phyloP scores from a whole-genome alignment of 2,113 vertebrate species.

The Neolamprologus modestus region DNA sequence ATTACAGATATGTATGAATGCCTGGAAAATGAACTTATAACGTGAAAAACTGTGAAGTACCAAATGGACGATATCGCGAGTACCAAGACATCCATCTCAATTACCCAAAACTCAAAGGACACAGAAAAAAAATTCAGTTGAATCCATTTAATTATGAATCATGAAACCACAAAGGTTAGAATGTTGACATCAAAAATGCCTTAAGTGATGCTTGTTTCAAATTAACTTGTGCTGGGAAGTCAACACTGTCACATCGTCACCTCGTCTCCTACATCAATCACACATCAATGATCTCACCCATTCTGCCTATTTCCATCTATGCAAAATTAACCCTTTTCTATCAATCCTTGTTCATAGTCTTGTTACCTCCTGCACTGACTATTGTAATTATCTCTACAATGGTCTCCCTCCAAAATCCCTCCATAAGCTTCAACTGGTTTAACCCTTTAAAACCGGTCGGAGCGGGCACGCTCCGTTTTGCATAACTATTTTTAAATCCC shows the following conservation, averaged over 20 bases:
- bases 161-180: neutral
- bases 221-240: neutral
- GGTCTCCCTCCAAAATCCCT: neutral
- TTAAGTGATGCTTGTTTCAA: rapidly evolving
- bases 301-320: neutral
- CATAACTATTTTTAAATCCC: no score
- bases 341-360: neutral
- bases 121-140: neutral
- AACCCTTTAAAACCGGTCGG: neutral
- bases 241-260: neutral
- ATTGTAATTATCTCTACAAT: neutral
- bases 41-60: neutral
- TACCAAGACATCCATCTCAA: neutral
- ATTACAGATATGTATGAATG: neutral
- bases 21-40: neutral
- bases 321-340: neutral
- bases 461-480: no score
- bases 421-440: neutral
- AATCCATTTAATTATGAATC: neutral
- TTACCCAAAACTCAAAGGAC: neutral
- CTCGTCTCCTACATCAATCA: neutral
- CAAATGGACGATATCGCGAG: neutral
- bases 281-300: neutral
- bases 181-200: neutral
- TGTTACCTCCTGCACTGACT: neutral